Conservation (phyloP, 2,797 vertebrate genomes). For the Chlorospingus flavigularis region DNA sequence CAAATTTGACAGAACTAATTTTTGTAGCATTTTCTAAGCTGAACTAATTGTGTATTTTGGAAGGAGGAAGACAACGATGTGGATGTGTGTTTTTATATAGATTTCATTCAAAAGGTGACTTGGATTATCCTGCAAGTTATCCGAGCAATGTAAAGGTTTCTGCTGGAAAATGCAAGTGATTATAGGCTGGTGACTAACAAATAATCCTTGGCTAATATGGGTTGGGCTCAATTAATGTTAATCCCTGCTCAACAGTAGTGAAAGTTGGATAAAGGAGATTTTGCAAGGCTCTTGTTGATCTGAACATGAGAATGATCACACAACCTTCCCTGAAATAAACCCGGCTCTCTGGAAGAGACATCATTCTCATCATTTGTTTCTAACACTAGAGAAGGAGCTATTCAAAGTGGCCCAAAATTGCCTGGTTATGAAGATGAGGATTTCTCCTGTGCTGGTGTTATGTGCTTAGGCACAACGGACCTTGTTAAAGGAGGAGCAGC, state of each 20-base stretch:
- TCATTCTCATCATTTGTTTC: not conserved
- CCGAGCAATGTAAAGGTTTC: not conserved
- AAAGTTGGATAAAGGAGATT: conserved; percentile 50
- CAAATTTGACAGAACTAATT: conserved; percentile 15
- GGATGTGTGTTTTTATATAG: not conserved
- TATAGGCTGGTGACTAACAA: not conserved
- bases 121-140: conserved; percentile 7
- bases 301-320: not conserved
- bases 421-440: not conserved
- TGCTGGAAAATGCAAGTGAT: conserved; percentile 29
- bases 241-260: conserved; percentile 43
- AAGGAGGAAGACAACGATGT: not conserved
- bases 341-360: not conserved
- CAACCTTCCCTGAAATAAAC: not conserved
- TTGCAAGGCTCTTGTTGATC: not conserved
- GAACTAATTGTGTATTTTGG: not conserved
- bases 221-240: conserved; percentile 28
- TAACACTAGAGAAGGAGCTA: not conserved
- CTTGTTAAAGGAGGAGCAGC: not conserved
- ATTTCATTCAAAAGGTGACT: conserved; percentile 11
- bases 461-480: not conserved
- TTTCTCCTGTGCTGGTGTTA: not conserved
- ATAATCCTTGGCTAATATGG: conserved; percentile 31
- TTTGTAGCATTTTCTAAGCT: not conserved
- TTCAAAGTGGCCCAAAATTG: not conserved